A percentile compares a stretch with the other conserved stretches of the same genome.
Evolutionary conservation across 2,113 vertebrate genomes (phyloP).

Genomic region (Halichoeres trimaculatus): DNA sequence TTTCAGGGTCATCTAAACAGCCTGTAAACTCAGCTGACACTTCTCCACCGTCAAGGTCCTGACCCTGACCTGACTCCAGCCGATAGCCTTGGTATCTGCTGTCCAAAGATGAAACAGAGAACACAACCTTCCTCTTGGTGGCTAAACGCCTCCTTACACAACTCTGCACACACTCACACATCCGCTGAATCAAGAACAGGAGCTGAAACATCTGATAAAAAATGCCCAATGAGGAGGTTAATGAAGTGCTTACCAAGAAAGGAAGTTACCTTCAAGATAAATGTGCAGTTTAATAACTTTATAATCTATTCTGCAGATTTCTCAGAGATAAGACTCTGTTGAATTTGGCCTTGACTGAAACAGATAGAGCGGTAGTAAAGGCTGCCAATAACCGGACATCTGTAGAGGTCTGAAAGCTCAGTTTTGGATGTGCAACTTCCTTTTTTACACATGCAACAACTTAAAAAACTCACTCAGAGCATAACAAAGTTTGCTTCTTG

Average conservation of each 20-base stretch:
- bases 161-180: not conserved
- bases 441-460: too few species aligned
- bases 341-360: too few species aligned
- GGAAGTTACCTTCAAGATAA: not conserved
- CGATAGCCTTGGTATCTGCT: slow-evolving; percentile 36
- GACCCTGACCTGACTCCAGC: slow-evolving; percentile 31
- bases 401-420: too few species aligned
- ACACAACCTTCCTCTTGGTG: not conserved
- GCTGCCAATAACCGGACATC: too few species aligned
- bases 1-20: slow-evolving; percentile 24
- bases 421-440: too few species aligned
- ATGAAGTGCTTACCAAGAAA: not conserved
- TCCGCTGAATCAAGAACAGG: too few species aligned
- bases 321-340: too few species aligned
- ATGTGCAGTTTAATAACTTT: too few species aligned
- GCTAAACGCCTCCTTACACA: slow-evolving; percentile 21
- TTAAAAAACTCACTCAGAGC: too few species aligned
- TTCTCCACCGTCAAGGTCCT: slow-evolving; percentile 35
- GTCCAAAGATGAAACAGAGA: slow-evolving; percentile 36
- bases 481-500: too few species aligned
- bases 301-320: too few species aligned
- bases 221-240: not conserved
- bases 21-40: slow-evolving; percentile 8
- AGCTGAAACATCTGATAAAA: not conserved
- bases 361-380: too few species aligned